phyloP scores from a whole-genome alignment of 2,888 invertebrate species.

The Xylota sylvarum region DNA sequence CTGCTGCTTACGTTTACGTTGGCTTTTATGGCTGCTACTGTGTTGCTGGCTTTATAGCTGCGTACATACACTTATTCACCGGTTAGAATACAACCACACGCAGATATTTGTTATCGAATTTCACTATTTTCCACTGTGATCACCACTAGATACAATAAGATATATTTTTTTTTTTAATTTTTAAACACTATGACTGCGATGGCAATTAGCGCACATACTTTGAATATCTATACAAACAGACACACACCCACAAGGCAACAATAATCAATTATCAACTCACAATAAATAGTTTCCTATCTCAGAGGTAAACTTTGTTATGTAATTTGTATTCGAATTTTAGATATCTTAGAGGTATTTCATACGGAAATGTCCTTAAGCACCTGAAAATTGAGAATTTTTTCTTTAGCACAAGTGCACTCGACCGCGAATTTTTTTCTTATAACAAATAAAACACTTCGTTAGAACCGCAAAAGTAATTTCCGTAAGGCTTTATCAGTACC shows the following conservation, averaged over 20 bases:
- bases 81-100: constrained; percentile 32
- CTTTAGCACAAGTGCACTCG: constrained; percentile 20
- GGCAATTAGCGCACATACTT: constrained; percentile 57
- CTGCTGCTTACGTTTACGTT: background rate
- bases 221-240: constrained; percentile 11
- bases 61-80: constrained; percentile 1
- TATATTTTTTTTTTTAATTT: background rate
- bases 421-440: background rate
- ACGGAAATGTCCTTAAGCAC: constrained; percentile 50
- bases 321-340: constrained; percentile 27
- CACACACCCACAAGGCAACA: constrained; percentile 16
- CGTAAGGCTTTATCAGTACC: constrained; percentile 41
- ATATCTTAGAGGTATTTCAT: constrained; percentile 41
- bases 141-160: background rate
- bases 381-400: constrained; percentile 21
- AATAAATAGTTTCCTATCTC: constrained; percentile 43
- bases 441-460: constrained; percentile 20
- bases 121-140: background rate
- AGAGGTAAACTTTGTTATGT: constrained; percentile 59
- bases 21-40: constrained; percentile 23
- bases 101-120: constrained; percentile 28
- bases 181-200: constrained; percentile 28
- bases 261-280: constrained; percentile 56
- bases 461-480: constrained; percentile 35
- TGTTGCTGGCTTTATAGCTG: background rate